These are phyloP conservation scores for Clavelina lepadiformis DNA, from an alignment of 23 tunicate species.

Conservation along the genomic window DNA sequence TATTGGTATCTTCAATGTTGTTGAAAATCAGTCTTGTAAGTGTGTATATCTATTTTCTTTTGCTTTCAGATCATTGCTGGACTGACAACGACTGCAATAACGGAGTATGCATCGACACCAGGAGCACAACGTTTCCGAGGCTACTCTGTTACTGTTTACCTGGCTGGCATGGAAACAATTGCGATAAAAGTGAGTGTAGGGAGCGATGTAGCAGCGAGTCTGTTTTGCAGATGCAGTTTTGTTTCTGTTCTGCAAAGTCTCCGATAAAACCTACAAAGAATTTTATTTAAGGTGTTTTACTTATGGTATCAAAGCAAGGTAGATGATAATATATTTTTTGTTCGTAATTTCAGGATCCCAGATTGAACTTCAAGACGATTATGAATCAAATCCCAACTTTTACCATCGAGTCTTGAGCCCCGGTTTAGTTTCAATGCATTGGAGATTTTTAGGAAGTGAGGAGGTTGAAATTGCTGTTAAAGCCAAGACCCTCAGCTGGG, in stretches of 20 bases:
- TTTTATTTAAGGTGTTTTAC: neutral
- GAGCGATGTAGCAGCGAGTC: neutral
- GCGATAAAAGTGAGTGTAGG: conserved; percentile 33
- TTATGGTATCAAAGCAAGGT: too few species aligned
- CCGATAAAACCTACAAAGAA: neutral
- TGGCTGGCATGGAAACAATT: conserved; percentile 60
- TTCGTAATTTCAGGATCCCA: conserved; percentile 20
- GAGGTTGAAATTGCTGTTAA: conserved; percentile 70
- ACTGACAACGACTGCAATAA: conserved; percentile 50
- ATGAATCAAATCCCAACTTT: conserved; percentile 28
- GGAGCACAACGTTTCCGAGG: conserved; percentile 58
- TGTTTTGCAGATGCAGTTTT: neutral
- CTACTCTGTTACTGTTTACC: conserved; percentile 51
- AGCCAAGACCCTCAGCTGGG: conserved; percentile 73
- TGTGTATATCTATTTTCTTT: too few species aligned
- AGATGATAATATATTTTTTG: neutral
- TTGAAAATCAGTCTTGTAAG: too few species aligned
- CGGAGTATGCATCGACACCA: conserved; percentile 62
- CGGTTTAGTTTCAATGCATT: conserved; percentile 21
- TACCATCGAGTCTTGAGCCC: conserved; percentile 25
- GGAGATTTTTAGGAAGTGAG: conserved; percentile 36
- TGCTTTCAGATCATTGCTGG: conserved; percentile 36
- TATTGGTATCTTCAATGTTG: too few species aligned
- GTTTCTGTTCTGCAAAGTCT: neutral
- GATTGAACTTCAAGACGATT: conserved; percentile 29